Base-by-base conservation (phyloP, 2,113 vertebrate genomes). In the Pelusios castaneus region DNA sequence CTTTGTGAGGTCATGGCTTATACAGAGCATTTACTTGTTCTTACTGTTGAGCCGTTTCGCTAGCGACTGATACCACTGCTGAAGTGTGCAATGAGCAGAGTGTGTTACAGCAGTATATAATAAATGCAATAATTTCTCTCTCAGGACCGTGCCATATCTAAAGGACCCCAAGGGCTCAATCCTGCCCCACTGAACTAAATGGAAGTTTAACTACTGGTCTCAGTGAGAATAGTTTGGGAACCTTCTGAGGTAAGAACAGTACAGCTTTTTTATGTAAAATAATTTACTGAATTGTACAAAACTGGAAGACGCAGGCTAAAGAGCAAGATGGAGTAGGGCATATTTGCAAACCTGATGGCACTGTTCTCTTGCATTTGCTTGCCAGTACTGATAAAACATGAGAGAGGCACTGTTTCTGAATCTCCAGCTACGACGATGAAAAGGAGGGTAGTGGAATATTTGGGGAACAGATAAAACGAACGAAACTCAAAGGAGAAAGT, bases 21-120 rank as follows among this genome's bases (percentile, higher is more conserved):
- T 79, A 89, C 8, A 75, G 2, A 25, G 25, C 31, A 43, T 31
- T 88, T 78, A 60, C 52, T 78, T 10, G 27, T 92, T 55, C 56
- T 75, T n/a, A 25, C 80, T 31, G 47, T 49, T 84, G 84, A 90
- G 82, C 16, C 16, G 14, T 88, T 89, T 89, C 22, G 95, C 52
- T 6, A 1, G 3, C 11, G 31, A 54, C 34, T 38, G 75, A 52
- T 49, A 27, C 12, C 25, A 81, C 78, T 78, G 90, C 87, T n/a
- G 60, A 52, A 41, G 82, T 51, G 75, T 77, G 43, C 5, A 75
- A 29, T 34, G 80, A 82, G 87, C 45, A 54, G 41, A 70, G 75
- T 38, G 16, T 70, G 51, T 47, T 67, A 22, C 49, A 10, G n/a
- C 13, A 19, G 27, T 45, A 29, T 11, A 84, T 2, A 55, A 21